Conservation (phyloP, 2,113 vertebrate species). For the Lophius piscatorius region DNA sequence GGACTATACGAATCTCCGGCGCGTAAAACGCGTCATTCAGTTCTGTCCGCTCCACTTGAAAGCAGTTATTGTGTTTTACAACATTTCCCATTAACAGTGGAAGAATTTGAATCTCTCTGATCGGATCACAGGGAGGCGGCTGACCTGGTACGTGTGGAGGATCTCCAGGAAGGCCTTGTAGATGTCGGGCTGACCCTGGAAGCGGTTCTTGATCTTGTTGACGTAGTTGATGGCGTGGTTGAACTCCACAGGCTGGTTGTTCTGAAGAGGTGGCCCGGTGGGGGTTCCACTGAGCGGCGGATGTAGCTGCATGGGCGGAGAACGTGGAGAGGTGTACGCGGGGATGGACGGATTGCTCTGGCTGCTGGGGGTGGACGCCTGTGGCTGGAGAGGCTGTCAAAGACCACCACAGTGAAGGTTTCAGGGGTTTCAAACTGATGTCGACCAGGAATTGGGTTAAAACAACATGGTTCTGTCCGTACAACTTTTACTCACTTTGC, state of each 20-base stretch:
- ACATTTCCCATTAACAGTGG: no score
- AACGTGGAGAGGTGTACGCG: constrained; percentile 89
- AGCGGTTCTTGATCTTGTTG: constrained; percentile 99
- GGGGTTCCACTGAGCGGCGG: constrained; percentile 85
- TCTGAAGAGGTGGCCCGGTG: constrained; percentile 91
- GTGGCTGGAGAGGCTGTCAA: constrained; percentile 88
- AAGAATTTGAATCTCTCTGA: not conserved
- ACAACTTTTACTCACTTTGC: constrained; percentile 83
- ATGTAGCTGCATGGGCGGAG: constrained; percentile 90
- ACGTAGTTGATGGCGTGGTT: constrained; percentile 99
- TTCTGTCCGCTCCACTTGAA: no score
- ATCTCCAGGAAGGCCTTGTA: constrained; percentile 99
- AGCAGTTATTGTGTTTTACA: no score
- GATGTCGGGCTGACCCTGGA: constrained; percentile 98
- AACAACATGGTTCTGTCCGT: not conserved
- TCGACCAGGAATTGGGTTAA: not conserved
- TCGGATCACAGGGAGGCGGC: constrained; percentile 60
- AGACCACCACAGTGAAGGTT: not conserved
- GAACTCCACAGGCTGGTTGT: constrained; percentile 99
- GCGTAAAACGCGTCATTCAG: no score
- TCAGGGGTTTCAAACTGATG: not conserved
- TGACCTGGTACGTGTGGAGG: constrained; percentile 97
- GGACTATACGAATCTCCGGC: no score
- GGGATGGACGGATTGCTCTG: constrained; percentile 93
- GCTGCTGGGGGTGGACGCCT: constrained; percentile 87